Evolutionary conservation across 2,888 invertebrate species (phyloP), one percentile per base, ranked within the genome.

Genomic region (Metacarcinus magister): DNA sequence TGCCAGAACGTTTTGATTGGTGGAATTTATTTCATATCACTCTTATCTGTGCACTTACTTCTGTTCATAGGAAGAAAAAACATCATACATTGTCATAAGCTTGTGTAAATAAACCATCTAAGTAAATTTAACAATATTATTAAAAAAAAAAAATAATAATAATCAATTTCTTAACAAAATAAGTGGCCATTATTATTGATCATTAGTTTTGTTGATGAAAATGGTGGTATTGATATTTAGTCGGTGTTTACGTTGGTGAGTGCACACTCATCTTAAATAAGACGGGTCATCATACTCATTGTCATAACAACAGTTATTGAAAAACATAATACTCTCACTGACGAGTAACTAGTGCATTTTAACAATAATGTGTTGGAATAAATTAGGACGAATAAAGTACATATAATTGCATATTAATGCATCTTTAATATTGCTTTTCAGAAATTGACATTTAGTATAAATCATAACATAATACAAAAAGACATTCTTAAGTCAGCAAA

Each of bases 401-500:
- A 19, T 67, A 67, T 67, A 67, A 23, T 67, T 67, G 16, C 60
- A 19, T 67, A 67, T 67, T 23, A 23, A 19, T 67, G 60, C 60
- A 67, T 19, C 60, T 19, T 4, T 67, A 23, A 67, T 67, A 67
- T 19, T 67, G 19, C 13, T 23, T 23, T 16, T 19, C 13, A 13
- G 16, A 89, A 2, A 39, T 10, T 32, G 32, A 16, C 3, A 39
- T 89, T 89, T 67, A 16, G 10, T 32, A 19, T 90, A 23, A 1
- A 90, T n/a, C 10, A 90, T 16, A n/a, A 43, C n/a, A 23, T n/a
- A 82, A 28, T 82, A 13, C 82, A 82, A 82, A 28, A 82, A 7
- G 28, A 82, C 82, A 82, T 82, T 82, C 82, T 82, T 82, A 82
- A 82, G 82, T 82, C 82, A 82, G 28, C 82, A 82, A 82, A 28